Percentiles rank a stretch among this genome's conserved stretches.
Conservation (phyloP, 2,113 vertebrate genomes). For the Numenius arquata region DNA sequence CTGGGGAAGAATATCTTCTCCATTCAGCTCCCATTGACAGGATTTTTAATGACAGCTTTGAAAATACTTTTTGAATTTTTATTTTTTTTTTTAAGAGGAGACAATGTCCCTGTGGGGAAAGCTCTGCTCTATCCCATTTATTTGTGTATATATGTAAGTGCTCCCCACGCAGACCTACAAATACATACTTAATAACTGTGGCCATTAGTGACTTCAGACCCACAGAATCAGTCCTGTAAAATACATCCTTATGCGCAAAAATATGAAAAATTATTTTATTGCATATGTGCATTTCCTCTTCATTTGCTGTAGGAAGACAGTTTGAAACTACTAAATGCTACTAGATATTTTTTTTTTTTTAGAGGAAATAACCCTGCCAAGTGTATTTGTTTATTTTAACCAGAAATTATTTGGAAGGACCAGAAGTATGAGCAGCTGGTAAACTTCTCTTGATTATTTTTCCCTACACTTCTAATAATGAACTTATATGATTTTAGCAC, state of each 20-base stretch:
- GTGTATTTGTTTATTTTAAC: slow-evolving; percentile 20
- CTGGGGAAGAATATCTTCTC: background rate
- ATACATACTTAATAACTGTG: background rate
- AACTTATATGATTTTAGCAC: slow-evolving; percentile 30
- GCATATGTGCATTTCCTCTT: background rate
- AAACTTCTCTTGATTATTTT: slow-evolving; percentile 24
- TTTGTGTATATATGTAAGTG: background rate
- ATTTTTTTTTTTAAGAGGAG: background rate
- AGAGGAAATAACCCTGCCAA: background rate
- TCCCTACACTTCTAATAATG: slow-evolving; percentile 28
- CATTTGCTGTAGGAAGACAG: background rate
- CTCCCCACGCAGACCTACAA: background rate
- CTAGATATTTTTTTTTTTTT: background rate
- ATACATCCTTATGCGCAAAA: background rate
- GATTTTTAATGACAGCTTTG: background rate
- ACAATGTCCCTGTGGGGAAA: background rate
- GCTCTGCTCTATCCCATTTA: background rate
- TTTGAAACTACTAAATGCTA: background rate
- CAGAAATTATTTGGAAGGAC: background rate
- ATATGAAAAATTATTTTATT: background rate
- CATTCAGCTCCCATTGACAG: background rate
- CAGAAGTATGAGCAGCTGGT: slow-evolving; percentile 43
- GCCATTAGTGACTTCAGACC: background rate
- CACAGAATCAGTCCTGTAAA: background rate
- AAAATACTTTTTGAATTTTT: background rate